Evolutionary conservation across 1,140 invertebrate genomes (phyloP).

Genomic region (Drosophila takahashii): DNA sequence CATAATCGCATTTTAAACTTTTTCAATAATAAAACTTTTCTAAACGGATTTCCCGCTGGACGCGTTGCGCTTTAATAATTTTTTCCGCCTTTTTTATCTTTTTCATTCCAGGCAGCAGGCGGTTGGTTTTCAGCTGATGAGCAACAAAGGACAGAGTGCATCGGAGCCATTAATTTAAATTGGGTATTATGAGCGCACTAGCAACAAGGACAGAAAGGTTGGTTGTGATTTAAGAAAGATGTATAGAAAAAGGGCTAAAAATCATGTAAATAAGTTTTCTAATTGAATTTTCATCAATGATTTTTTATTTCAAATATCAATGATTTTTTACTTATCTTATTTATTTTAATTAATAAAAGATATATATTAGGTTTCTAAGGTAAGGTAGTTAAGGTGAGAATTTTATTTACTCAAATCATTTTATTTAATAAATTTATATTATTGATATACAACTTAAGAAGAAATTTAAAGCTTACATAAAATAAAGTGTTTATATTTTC

Average conservation of each 20-base stretch:
- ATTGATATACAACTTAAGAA: background rate
- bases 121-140: constrained; percentile 40
- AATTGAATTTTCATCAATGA: too few species aligned
- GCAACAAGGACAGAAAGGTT: constrained; percentile 64
- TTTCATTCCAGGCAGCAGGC: constrained; percentile 49
- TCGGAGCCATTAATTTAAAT: constrained; percentile 79
- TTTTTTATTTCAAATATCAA: too few species aligned
- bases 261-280: too few species aligned
- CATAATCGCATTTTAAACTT: constrained; percentile 82
- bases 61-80: constrained; percentile 79
- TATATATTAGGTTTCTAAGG: too few species aligned
- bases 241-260: background rate
- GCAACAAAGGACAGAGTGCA: constrained; percentile 75
- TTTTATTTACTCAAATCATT: too few species aligned
- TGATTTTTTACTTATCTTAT: too few species aligned
- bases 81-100: constrained; percentile 48
- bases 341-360: too few species aligned
- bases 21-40: constrained; percentile 82
- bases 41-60: constrained; percentile 82
- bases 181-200: constrained; percentile 78
- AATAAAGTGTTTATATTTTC: too few species aligned
- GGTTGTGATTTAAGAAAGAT: background rate
- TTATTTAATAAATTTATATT: too few species aligned
- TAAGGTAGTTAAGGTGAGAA: too few species aligned
- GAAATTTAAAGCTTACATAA: background rate